These are phyloP conservation scores for Notarius quadriscutis DNA, from an alignment of 2,113 vertebrate species.

Conservation along the genomic window DNA sequence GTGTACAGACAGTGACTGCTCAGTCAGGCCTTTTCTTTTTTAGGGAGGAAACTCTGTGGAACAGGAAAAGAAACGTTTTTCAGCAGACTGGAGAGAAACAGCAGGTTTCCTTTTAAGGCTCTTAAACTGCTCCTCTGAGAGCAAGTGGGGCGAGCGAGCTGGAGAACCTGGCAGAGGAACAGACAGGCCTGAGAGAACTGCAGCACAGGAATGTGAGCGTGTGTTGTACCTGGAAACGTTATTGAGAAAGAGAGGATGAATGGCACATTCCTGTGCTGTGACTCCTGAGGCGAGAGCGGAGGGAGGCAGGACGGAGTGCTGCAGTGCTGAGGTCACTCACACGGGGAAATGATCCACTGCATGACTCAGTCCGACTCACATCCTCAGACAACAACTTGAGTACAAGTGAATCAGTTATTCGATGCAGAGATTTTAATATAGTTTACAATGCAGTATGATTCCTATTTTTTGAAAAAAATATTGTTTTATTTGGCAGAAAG, in stretches of 20 bases:
- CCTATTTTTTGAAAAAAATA: no score
- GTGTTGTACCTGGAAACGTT: constrained; percentile 48
- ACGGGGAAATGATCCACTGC: constrained; percentile 33
- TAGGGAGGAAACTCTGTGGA: constrained; percentile 55
- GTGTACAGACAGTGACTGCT: constrained; percentile 3
- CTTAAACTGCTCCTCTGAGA: constrained; percentile 37
- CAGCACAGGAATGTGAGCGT: constrained; percentile 45
- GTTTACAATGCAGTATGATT: not conserved
- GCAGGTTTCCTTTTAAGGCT: constrained; percentile 63
- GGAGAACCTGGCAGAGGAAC: constrained; percentile 38
- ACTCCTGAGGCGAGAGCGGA: constrained; percentile 37
- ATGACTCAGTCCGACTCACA: constrained; percentile 42
- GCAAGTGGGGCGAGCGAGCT: not conserved
- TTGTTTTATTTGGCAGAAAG: not conserved
- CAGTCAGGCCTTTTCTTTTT: constrained; percentile 43
- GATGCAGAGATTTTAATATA: not conserved
- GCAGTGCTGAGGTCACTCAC: constrained; percentile 49
- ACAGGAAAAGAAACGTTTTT: constrained; percentile 54
- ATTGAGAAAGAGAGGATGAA: constrained; percentile 34
- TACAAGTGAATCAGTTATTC: not conserved
- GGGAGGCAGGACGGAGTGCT: constrained; percentile 15
- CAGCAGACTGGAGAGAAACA: constrained; percentile 24
- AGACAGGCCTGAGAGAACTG: constrained; percentile 18
- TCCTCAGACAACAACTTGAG: not conserved
- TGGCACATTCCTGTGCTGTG: constrained; percentile 58